These are phyloP conservation scores for Sinocyclocheilus anshuiensis DNA, from an alignment of 2,113 vertebrate species.

Conservation along the genomic window DNA sequence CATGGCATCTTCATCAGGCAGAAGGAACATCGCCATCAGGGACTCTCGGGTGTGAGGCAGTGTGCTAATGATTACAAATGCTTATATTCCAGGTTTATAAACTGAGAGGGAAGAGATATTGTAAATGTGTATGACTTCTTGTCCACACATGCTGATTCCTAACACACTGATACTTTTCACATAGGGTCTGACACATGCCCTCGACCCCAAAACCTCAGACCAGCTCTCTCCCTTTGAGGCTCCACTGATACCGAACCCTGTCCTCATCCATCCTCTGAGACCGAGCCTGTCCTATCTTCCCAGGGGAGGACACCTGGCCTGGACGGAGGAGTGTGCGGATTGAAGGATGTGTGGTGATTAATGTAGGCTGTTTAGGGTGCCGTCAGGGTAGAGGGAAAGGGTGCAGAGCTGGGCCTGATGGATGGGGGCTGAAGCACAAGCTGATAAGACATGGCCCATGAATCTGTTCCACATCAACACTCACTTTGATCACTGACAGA, in stretches of 20 bases:
- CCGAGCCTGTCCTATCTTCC: slow-evolving; percentile 74
- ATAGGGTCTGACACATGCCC: slow-evolving; percentile 5
- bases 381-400: slow-evolving; percentile 83
- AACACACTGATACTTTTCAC: background rate
- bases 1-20: slow-evolving; percentile 46
- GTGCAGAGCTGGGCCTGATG: slow-evolving; percentile 85
- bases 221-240: slow-evolving; percentile 21
- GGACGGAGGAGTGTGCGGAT: slow-evolving; percentile 62
- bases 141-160: background rate
- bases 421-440: slow-evolving; percentile 83
- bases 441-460: slow-evolving; percentile 94
- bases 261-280: slow-evolving; percentile 53
- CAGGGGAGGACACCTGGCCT: slow-evolving; percentile 92
- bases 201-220: slow-evolving; percentile 16
- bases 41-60: background rate
- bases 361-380: slow-evolving; percentile 92
- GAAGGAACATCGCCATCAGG: slow-evolving; percentile 57
- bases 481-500: slow-evolving; percentile 93
- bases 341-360: slow-evolving; percentile 82
- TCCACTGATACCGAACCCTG: slow-evolving; percentile 26
- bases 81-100: background rate
- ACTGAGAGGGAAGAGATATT: background rate
- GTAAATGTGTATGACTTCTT: background rate
- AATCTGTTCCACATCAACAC: slow-evolving; percentile 96
- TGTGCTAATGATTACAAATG: slow-evolving; percentile 13